Percentiles rank a stretch among this genome's conserved stretches.
Evolutionary conservation across 2,888 invertebrate genomes (phyloP).

Genomic region (Allolobophora icterica): DNA sequence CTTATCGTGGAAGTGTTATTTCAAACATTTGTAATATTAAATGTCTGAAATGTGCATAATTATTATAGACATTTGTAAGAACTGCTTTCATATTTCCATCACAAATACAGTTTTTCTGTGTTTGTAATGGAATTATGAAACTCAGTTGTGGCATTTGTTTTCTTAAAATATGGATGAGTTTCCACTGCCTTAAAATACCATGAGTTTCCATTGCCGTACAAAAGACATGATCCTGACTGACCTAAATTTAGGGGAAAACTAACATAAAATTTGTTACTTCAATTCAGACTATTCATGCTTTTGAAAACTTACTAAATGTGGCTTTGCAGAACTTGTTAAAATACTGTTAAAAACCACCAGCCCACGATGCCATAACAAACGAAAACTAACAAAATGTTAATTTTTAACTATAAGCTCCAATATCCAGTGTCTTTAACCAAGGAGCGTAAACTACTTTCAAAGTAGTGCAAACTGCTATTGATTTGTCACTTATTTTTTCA

Average conservation of each 20-base stretch:
- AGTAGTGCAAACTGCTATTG: background rate
- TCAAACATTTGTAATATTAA: background rate
- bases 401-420: background rate
- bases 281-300: background rate
- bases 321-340: background rate
- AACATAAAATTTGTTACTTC: too few species aligned
- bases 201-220: background rate
- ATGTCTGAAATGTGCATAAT: background rate
- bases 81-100: background rate
- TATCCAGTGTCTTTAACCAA: too few species aligned
- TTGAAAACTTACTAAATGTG: background rate
- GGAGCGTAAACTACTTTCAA: background rate
- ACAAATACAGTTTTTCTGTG: background rate
- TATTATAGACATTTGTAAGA: background rate
- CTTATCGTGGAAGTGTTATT: background rate
- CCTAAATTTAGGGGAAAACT: too few species aligned
- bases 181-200: background rate
- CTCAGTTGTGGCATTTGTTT: background rate
- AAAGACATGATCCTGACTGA: background rate
- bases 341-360: too few species aligned
- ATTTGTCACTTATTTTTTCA: background rate
- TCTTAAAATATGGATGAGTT: background rate
- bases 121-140: slow-evolving; percentile 3
- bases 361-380: background rate
- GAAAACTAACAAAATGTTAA: background rate